Percentiles rank a stretch among this genome's conserved stretches.
phyloP scores from a whole-genome alignment of 2,888 invertebrate species.

The Lampropteryx suffumata region DNA sequence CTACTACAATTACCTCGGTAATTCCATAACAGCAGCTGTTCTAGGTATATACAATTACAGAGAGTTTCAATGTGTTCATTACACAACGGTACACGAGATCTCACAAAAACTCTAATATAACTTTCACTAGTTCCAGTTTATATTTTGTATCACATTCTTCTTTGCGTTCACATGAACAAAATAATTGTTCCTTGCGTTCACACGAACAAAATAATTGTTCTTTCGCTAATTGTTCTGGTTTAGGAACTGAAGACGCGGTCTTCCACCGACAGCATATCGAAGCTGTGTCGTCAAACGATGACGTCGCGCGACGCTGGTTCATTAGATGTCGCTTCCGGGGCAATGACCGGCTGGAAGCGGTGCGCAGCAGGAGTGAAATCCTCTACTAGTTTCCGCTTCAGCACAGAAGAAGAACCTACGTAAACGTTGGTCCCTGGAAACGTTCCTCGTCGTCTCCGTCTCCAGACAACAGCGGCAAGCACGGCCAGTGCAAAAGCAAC shows the following conservation, averaged over 20 bases:
- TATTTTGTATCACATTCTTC: conserved; percentile 51
- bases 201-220: conserved; percentile 45
- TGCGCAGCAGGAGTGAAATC: conserved; percentile 80
- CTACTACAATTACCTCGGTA: conserved; percentile 67
- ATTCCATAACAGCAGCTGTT: conserved; percentile 64
- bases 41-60: conserved; percentile 59
- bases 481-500: conserved; percentile 76
- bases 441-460: conserved; percentile 80
- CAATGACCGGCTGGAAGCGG: conserved; percentile 83
- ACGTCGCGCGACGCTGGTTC: conserved; percentile 77
- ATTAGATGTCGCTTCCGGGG: conserved; percentile 73
- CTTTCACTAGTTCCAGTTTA: conserved; percentile 52
- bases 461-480: conserved; percentile 79
- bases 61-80: conserved; percentile 57
- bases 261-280: conserved; percentile 81
- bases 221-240: conserved; percentile 57
- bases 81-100: conserved; percentile 50
- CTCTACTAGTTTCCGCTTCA: conserved; percentile 84
- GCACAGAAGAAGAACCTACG: conserved; percentile 83
- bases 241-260: conserved; percentile 83
- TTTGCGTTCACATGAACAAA: conserved; percentile 48
- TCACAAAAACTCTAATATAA: conserved; percentile 51
- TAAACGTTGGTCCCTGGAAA: conserved; percentile 84
- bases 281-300: conserved; percentile 86
- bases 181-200: conserved; percentile 43